Conservation (phyloP, 2,888 invertebrate genomes). For the Seira musarum region DNA sequence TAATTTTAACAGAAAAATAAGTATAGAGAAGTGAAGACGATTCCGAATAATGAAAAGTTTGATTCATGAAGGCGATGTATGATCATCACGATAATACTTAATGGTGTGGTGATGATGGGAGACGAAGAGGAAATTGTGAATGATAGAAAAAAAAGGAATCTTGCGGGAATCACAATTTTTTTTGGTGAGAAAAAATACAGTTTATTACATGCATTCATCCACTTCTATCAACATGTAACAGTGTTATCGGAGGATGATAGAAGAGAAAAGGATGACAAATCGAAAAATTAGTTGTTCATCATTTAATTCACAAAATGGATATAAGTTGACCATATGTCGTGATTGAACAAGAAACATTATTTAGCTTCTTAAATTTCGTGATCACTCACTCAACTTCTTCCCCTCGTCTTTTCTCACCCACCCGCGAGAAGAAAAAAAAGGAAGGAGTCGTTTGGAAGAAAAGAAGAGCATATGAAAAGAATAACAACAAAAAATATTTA, state of each 20-base stretch:
- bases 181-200: constrained; percentile 17
- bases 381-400: constrained; percentile 64
- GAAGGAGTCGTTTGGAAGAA: neutral
- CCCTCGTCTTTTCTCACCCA: constrained; percentile 46
- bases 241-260: constrained; percentile 11
- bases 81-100: constrained; percentile 17
- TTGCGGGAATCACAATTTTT: neutral
- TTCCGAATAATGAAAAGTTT: constrained; percentile 20
- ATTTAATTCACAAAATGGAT: constrained; percentile 46
- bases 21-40: neutral
- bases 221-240: constrained; percentile 3
- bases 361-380: constrained; percentile 69
- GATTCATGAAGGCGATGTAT: constrained; percentile 12
- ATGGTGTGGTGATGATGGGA: constrained; percentile 23
- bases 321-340: constrained; percentile 70
- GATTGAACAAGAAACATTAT: constrained; percentile 64
- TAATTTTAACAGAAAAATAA: constrained; percentile 11
- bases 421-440: neutral
- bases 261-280: constrained; percentile 70
- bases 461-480: neutral
- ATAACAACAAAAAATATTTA: constrained; percentile 5
- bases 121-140: constrained; percentile 26
- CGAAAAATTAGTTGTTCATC: constrained; percentile 69
- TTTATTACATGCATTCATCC: constrained; percentile 7
- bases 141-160: constrained; percentile 30